phyloP scores from a whole-genome alignment of 2,888 invertebrate genomes.

The Eugnorisma glareosa region DNA sequence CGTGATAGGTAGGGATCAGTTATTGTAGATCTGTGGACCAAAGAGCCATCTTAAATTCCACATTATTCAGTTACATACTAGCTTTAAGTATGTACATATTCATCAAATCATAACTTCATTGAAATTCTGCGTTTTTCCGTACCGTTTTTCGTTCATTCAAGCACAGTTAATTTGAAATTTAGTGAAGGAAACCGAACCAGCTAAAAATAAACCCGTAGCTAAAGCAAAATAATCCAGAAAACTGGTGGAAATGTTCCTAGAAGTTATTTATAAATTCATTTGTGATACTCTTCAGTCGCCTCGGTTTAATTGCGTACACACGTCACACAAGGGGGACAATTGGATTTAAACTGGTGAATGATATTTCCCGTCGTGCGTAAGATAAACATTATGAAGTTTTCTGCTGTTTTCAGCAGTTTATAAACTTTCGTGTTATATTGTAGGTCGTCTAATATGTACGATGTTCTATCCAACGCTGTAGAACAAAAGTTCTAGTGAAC shows the following conservation, averaged over 20 bases:
- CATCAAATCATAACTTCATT: neutral
- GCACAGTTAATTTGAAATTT: slow-evolving; percentile 3
- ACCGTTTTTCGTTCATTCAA: slow-evolving; percentile 1
- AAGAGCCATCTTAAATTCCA: neutral
- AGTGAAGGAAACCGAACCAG: neutral
- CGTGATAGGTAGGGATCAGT: neutral
- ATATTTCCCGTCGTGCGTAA: slow-evolving; percentile 20
- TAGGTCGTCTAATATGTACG: neutral
- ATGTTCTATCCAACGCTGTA: neutral
- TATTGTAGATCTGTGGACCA: neutral
- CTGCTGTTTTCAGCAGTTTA: slow-evolving; percentile 7
- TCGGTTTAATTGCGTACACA: slow-evolving; percentile 17
- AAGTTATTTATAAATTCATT: slow-evolving; percentile 21
- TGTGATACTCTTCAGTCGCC: slow-evolving; percentile 5
- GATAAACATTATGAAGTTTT: slow-evolving; percentile 2
- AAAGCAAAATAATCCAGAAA: slow-evolving; percentile 10
- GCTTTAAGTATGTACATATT: neutral
- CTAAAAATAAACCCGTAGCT: slow-evolving; percentile 20
- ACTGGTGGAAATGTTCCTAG: slow-evolving; percentile 22
- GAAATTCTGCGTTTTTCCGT: neutral
- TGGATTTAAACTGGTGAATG: slow-evolving; percentile 22
- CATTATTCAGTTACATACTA: neutral
- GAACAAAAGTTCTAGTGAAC: neutral
- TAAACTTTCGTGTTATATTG: slow-evolving; percentile 4
- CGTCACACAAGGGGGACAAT: slow-evolving; percentile 17